Conservation (phyloP, 2,888 invertebrate genomes). For the Druceiella hillmani region DNA sequence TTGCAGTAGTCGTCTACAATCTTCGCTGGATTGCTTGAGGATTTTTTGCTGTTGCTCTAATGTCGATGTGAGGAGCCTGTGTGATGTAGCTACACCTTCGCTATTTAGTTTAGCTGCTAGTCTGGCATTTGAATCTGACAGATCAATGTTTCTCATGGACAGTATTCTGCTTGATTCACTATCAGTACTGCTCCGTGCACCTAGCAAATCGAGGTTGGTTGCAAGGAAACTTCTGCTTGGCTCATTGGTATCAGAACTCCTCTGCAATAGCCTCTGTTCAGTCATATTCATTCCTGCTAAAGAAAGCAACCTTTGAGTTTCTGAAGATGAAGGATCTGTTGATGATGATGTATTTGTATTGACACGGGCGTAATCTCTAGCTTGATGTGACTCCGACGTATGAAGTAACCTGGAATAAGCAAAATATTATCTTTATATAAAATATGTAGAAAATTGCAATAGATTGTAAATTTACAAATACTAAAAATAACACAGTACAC, state of each 20-base stretch:
- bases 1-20: constrained; percentile 60
- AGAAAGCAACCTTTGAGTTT: constrained; percentile 47
- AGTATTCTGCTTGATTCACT: constrained; percentile 42
- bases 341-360: constrained; percentile 36
- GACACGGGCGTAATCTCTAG: constrained; percentile 38
- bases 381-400: constrained; percentile 35
- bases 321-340: constrained; percentile 40
- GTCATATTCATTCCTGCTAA: constrained; percentile 51
- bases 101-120: constrained; percentile 39
- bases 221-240: constrained; percentile 49
- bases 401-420: constrained; percentile 42
- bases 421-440: too few species aligned
- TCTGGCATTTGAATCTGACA: constrained; percentile 45
- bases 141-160: constrained; percentile 46
- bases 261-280: constrained; percentile 49
- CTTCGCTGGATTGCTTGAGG: constrained; percentile 62
- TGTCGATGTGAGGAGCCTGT: constrained; percentile 45
- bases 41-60: constrained; percentile 57
- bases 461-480: too few species aligned
- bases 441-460: too few species aligned
- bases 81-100: constrained; percentile 34
- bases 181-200: constrained; percentile 37
- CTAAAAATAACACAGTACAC: too few species aligned
- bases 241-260: constrained; percentile 47
- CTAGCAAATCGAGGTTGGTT: constrained; percentile 35